phyloP scores from a whole-genome alignment of 2,888 invertebrate species.

The Anaspis maculata region DNA sequence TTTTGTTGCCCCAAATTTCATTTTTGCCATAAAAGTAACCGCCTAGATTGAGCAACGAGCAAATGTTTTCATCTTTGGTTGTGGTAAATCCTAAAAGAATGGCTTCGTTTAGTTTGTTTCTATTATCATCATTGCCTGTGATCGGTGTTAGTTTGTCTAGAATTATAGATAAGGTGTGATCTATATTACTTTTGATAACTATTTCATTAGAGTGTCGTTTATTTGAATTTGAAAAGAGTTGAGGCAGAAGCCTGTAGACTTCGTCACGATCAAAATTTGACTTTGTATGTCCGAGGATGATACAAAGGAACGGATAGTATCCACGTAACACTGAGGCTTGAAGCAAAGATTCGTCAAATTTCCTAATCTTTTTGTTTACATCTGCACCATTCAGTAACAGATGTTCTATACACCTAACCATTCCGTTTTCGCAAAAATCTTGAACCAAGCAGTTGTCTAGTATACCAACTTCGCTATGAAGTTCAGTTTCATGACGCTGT shows the following conservation, averaged over 20 bases:
- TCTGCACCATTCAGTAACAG: slow-evolving; percentile 23
- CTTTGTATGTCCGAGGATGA: too few relatives aligned
- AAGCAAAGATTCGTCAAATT: slow-evolving; percentile 17
- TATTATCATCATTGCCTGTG: too few relatives aligned
- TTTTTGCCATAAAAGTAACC: slow-evolving; percentile 16
- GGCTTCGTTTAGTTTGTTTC: too few relatives aligned
- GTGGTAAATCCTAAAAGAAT: too few relatives aligned
- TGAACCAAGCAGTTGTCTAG: slow-evolving; percentile 19
- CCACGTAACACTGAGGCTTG: slow-evolving; percentile 18
- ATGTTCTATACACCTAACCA: slow-evolving; percentile 19
- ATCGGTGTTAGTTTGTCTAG: slow-evolving; percentile 11
- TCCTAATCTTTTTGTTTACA: slow-evolving; percentile 11
- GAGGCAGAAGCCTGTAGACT: slow-evolving; percentile 1
- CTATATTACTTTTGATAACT: neutral
- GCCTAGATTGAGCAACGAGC: slow-evolving; percentile 20
- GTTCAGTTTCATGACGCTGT: slow-evolving; percentile 9
- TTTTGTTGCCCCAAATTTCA: slow-evolving; percentile 6
- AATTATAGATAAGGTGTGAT: neutral
- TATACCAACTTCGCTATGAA: slow-evolving; percentile 13
- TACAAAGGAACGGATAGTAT: slow-evolving; percentile 23
- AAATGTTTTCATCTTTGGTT: slow-evolving; percentile 15
- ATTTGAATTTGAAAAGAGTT: neutral
- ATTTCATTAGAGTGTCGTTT: neutral
- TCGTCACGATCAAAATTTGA: too few relatives aligned
- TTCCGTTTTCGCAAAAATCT: slow-evolving; percentile 19